phyloP scores from a whole-genome alignment of 2,797 vertebrate species.

The Fratercula arctica region DNA sequence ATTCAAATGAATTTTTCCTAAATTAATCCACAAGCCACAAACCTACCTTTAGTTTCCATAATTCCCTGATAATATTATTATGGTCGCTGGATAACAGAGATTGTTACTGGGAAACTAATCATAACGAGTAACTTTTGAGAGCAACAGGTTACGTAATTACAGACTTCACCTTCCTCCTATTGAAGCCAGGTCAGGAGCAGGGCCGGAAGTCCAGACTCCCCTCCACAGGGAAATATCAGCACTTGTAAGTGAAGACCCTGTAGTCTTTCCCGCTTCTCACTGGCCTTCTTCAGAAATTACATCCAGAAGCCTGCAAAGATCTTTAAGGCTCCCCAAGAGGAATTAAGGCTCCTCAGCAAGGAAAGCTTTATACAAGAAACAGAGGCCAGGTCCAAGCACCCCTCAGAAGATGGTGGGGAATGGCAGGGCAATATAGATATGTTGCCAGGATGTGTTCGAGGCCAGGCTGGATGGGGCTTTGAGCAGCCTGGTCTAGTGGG shows the following conservation, averaged over 20 bases:
- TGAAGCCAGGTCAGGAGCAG: background rate
- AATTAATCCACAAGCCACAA: background rate
- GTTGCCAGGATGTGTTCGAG: too few relatives aligned
- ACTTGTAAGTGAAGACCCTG: background rate
- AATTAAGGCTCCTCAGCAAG: background rate
- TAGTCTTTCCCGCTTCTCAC: background rate
- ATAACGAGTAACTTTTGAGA: background rate
- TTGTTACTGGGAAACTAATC: background rate
- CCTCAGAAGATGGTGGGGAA: background rate
- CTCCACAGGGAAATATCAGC: background rate
- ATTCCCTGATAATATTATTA: background rate
- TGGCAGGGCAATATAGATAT: background rate
- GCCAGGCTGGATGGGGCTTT: too few relatives aligned
- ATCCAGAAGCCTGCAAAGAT: background rate
- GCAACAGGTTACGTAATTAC: background rate
- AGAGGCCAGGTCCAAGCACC: background rate
- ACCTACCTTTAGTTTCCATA: background rate
- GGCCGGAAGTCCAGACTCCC: background rate
- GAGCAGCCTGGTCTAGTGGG: too few relatives aligned
- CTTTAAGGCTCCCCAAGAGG: background rate
- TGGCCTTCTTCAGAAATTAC: background rate
- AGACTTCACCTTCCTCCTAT: background rate
- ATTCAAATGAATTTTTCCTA: background rate
- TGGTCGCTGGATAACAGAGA: background rate
- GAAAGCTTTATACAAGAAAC: background rate